Percentiles rank a stretch among this genome's conserved stretches.
Evolutionary conservation across 2,797 vertebrate genomes (phyloP).

Genomic region (Clamator glandarius): DNA sequence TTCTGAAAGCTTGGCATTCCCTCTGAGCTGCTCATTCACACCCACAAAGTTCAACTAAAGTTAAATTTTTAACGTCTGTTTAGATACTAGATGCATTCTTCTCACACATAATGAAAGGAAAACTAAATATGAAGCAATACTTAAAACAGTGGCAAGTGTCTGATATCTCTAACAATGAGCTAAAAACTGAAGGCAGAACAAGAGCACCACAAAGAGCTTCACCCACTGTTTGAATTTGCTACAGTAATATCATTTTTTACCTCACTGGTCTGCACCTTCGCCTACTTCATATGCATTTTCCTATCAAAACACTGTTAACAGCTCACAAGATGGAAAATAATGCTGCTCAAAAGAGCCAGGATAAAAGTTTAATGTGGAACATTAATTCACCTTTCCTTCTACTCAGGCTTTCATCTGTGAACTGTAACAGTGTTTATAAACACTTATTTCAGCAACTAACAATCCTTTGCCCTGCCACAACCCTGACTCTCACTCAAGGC

Average conservation of each 20-base stretch:
- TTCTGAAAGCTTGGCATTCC: constrained; percentile 17
- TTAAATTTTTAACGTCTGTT: background rate
- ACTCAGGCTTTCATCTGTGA: background rate
- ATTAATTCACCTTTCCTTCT: background rate
- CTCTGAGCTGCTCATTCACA: background rate
- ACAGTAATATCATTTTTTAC: background rate
- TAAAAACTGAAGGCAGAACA: background rate
- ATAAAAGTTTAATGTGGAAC: background rate
- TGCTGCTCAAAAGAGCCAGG: background rate
- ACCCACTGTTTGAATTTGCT: background rate
- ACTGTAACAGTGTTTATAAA: background rate
- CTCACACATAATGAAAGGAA: background rate
- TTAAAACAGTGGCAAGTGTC: fast-evolving
- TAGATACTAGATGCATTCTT: background rate
- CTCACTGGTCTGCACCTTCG: background rate
- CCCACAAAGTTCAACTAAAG: constrained; percentile 3
- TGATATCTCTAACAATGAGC: background rate
- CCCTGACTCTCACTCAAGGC: background rate
- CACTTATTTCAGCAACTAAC: background rate
- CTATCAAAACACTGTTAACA: background rate
- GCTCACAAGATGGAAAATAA: background rate
- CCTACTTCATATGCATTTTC: background rate
- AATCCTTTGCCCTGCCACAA: background rate
- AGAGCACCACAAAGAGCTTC: background rate
- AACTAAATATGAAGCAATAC: background rate